A percentile compares a stretch with the other conserved stretches of the same genome.
phyloP scores from a whole-genome alignment of 2,113 vertebrate genomes.

The Eulemur macaco region DNA sequence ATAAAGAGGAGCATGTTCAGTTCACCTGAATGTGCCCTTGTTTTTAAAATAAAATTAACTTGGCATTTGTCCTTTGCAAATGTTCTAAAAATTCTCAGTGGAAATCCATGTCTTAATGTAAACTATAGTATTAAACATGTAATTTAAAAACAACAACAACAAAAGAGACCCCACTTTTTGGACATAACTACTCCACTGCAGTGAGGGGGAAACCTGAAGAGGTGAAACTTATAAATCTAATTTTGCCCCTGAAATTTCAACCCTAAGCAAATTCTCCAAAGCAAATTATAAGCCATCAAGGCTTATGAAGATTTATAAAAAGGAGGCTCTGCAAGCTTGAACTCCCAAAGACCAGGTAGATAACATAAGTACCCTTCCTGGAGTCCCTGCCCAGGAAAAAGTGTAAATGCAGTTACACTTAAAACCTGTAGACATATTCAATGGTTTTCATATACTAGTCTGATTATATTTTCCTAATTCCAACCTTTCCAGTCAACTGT shows the following conservation, averaged over 20 bases:
- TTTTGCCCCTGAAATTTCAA: slow-evolving; percentile 8
- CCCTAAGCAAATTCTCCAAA: not conserved
- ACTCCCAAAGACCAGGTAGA: not conserved
- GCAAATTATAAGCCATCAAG: not conserved
- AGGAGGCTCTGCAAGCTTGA: not conserved
- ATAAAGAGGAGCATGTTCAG: not conserved
- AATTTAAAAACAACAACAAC: not conserved
- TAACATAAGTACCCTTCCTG: not conserved
- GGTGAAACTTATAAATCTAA: not conserved
- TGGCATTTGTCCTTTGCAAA: slow-evolving; percentile 37
- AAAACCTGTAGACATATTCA: not conserved
- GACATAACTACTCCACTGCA: not conserved
- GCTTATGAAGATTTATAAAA: not conserved
- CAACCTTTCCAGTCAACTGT: slow-evolving; percentile 72
- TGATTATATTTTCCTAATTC: slow-evolving; percentile 35
- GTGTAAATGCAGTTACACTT: not conserved
- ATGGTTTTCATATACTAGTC: slow-evolving; percentile 20
- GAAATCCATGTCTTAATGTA: slow-evolving; percentile 29
- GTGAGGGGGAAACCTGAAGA: not conserved
- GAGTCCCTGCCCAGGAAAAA: not conserved
- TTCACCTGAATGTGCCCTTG: not conserved
- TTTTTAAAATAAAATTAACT: slow-evolving; percentile 50
- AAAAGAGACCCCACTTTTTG: not conserved
- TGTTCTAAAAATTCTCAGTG: slow-evolving; percentile 2
- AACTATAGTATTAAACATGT: not conserved